Base-by-base conservation (phyloP, 2,113 vertebrate genomes). In the Amphilophus citrinellus region DNA sequence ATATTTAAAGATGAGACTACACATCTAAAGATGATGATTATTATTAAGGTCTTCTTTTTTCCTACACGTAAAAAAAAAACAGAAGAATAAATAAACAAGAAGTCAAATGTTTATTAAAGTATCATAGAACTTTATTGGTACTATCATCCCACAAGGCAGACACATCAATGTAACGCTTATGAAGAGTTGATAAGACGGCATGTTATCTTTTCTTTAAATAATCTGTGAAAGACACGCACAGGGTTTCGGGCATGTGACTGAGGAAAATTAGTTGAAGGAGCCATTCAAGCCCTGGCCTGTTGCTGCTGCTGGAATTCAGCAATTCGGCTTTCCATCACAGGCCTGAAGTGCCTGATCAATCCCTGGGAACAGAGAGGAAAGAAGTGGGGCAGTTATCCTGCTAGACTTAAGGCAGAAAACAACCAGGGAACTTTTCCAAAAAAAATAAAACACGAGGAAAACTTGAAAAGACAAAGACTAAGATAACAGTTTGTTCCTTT, bases 341-440 rank as follows among this genome's bases (percentile, higher is more conserved):
- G 96, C 7, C 96, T 95, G 87, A 96, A 96, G 91, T 96, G 96
- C 62, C 96, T 91, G 80, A 97, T 96, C 84, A 97, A 78, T 62
- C 96, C 96, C 96, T 96, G 61, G 24, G 35, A 91, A 80, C n/a
- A 84, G 3, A 86, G 24, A 61, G 11, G 14, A 42, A 47, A 80
- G 24, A 73, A 58, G 20, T 14, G 10, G 53, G 15, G n/a, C 1
- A 63, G 42, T 77, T 66, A 77, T 22, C 17, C 66, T 32, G 10
- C 44, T 73, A 11, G 0, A 73, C 17, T 53, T 73, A 18, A 53
- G 24, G 15, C 42, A 50, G 9, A 50, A 71, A 71, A 50, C 44
- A 30, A 50, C 27, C 6, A 3, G 66, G 42, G 10, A 73, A 17
- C 24, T 53, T 73, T 53, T n/a, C 44, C 53, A 32, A 50, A 53